These are phyloP conservation scores for Copsychus sechellarum DNA, from an alignment of 2,113 vertebrate species.

Conservation along the genomic window DNA sequence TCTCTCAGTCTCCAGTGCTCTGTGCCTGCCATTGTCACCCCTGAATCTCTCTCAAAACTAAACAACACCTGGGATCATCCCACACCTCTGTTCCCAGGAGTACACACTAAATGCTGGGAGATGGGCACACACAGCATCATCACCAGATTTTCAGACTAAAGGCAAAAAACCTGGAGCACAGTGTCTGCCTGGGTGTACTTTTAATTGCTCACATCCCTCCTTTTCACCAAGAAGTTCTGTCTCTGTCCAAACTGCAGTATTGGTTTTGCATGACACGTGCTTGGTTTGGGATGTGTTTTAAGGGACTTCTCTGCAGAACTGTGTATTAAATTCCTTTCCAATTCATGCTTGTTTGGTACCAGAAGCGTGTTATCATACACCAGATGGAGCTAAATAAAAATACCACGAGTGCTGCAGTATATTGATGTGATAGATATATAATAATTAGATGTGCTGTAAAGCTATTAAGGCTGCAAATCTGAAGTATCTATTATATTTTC, in stretches of 20 bases:
- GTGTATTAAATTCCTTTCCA: not conserved
- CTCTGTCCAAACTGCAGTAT: accelerated
- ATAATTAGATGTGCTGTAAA: slow-evolving; percentile 56
- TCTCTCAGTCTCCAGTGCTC: not conserved
- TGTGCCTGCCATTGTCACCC: not conserved
- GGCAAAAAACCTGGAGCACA: not conserved
- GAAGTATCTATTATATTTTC: slow-evolving; percentile 39
- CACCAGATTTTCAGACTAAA: not conserved
- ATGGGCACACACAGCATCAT: accelerated
- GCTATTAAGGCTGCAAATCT: slow-evolving; percentile 52
- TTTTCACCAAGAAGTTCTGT: not conserved
- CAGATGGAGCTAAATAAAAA: slow-evolving; percentile 66
- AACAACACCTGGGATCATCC: not conserved
- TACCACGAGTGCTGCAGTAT: slow-evolving; percentile 16
- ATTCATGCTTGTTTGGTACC: not conserved
- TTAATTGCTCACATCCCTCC: accelerated
- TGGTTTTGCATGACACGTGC: accelerated
- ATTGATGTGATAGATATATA: slow-evolving; percentile 55
- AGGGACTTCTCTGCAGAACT: slow-evolving; percentile 3
- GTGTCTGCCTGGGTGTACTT: accelerated
- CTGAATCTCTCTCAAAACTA: not conserved
- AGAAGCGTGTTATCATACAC: slow-evolving; percentile 9
- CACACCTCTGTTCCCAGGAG: not conserved
- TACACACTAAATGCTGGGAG: accelerated
- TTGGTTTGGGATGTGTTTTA: not conserved